phyloP scores from a whole-genome alignment of 2,113 vertebrate genomes.

The Nannobrachium achirus region DNA sequence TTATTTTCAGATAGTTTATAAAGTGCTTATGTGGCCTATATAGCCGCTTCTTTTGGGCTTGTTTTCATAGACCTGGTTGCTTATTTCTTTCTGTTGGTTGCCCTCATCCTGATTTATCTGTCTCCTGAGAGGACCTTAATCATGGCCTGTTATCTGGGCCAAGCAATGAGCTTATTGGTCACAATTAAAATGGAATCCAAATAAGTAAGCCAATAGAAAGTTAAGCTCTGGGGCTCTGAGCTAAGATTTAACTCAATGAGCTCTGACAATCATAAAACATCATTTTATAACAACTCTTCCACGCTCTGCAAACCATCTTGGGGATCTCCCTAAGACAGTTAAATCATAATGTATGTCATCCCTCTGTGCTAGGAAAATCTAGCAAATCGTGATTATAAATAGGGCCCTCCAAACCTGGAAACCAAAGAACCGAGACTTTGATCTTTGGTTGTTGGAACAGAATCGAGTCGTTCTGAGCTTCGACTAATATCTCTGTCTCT shows the following conservation, averaged over 20 bases:
- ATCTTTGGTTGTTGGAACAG: no score
- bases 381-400: no score
- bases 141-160: conserved; percentile 25
- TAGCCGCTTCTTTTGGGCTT: no score
- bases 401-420: no score
- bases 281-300: background rate
- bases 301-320: background rate
- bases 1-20: no score
- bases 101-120: conserved; percentile 32
- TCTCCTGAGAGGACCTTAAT: conserved; percentile 25
- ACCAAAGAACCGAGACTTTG: no score
- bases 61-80: background rate
- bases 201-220: conserved; percentile 32
- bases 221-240: conserved; percentile 5
- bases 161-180: conserved; percentile 47
- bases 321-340: no score
- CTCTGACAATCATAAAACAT: background rate
- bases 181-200: conserved; percentile 29
- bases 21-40: no score
- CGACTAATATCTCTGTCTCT: no score
- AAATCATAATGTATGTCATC: background rate
- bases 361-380: background rate
- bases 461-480: no score
- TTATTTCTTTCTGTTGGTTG: conserved; percentile 25
- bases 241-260: background rate